These are phyloP conservation scores for Lissonota sp. DNA, from an alignment of 2,888 invertebrate genomes.

Conservation along the genomic window DNA sequence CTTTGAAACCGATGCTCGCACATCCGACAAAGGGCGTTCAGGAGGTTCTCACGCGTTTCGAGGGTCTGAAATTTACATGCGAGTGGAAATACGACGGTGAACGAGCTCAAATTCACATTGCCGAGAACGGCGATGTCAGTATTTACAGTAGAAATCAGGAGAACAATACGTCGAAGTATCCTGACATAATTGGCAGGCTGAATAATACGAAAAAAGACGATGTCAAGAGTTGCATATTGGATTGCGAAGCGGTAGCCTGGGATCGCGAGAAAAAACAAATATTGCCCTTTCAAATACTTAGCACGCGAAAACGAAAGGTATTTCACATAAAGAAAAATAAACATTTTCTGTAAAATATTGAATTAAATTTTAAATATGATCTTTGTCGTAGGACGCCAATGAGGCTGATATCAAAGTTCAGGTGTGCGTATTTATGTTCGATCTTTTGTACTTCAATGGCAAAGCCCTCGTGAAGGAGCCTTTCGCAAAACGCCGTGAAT, in stretches of 20 bases:
- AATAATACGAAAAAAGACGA: constrained; percentile 84
- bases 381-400: constrained; percentile 87
- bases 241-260: constrained; percentile 99
- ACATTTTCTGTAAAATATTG: too few species aligned
- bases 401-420: constrained; percentile 92
- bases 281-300: constrained; percentile 97
- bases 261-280: constrained; percentile 94
- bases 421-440: constrained; percentile 98
- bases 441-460: constrained; percentile 96
- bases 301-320: constrained; percentile 97
- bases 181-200: constrained; percentile 93
- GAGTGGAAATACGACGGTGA: constrained; percentile 99
- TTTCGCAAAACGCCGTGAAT: constrained; percentile 89
- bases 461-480: constrained; percentile 92
- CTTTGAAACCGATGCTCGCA: constrained; percentile 99
- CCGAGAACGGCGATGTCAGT: constrained; percentile 88
- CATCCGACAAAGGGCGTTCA: constrained; percentile 98
- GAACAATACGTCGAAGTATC: constrained; percentile 97
- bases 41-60: constrained; percentile 92
- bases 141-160: constrained; percentile 99
- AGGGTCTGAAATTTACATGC: constrained; percentile 95
- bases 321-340: constrained; percentile 70
- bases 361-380: neutral
- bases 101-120: constrained; percentile 95
- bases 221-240: constrained; percentile 94